Conservation (phyloP, 2,113 vertebrate species). For the Campylomormyrus numenius region DNA sequence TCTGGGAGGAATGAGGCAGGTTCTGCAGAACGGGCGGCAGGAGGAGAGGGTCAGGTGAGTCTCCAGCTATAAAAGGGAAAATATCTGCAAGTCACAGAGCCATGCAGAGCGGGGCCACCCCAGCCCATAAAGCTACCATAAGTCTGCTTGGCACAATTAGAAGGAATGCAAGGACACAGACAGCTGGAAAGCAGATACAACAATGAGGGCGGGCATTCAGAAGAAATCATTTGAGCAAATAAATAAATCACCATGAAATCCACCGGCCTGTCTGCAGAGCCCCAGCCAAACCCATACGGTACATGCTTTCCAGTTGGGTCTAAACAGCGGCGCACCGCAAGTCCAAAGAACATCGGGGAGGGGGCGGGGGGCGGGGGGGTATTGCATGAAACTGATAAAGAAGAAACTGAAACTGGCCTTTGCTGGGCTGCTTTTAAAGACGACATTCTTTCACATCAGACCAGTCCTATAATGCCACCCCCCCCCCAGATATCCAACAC, state of each 20-base stretch:
- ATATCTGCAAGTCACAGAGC: conserved; percentile 30
- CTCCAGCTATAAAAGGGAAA: conserved; percentile 34
- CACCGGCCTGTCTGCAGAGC: conserved; percentile 26
- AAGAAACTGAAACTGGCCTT: background rate
- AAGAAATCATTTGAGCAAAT: conserved; percentile 41
- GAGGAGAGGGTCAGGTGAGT: conserved; percentile 16
- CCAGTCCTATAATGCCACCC: background rate
- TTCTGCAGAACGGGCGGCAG: background rate
- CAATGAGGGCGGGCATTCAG: conserved; percentile 20
- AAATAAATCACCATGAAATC: conserved; percentile 37
- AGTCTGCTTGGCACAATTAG: conserved; percentile 22
- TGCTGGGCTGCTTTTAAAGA: background rate
- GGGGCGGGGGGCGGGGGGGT: conserved; percentile 18
- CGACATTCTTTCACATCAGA: background rate
- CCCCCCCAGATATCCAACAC: background rate
- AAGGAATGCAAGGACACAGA: conserved; percentile 28
- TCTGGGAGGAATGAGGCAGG: background rate
- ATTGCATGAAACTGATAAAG: background rate
- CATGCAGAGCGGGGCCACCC: conserved; percentile 1
- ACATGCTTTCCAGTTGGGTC: conserved; percentile 46
- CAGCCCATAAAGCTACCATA: conserved; percentile 3
- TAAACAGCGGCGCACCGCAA: conserved; percentile 36
- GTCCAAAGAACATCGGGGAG: conserved; percentile 41
- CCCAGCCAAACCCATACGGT: conserved; percentile 39
- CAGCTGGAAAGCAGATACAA: conserved; percentile 37